Base-by-base conservation (phyloP, 2,113 vertebrate genomes). In the Cranoglanis bouderius region DNA sequence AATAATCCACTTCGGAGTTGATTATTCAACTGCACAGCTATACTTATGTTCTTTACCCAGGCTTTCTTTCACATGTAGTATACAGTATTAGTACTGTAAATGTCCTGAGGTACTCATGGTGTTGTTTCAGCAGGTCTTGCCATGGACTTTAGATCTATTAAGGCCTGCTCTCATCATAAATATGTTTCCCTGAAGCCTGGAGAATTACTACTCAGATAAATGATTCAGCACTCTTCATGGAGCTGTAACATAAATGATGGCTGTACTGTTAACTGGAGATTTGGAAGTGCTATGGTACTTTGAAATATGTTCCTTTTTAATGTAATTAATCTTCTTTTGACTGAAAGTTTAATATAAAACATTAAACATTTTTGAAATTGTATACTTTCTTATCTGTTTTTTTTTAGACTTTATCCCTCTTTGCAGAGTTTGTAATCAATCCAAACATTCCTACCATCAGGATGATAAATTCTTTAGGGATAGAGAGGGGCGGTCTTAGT, bases 121-220 rank as follows among this genome's bases (percentile, higher is more conserved):
- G 61, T 32, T 32, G 4, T 85, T 72, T 35, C 38, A 51, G 18
- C 29, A 51, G 13, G 0, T 67, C 55, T 21, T 59, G 74, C 19
- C 55, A 49, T 29, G 29, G 35, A 40, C 72, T 59, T 86, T 21
- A 59, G 38, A 26, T 84, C 85, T 91, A 87, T 87, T 59, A 75
- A 91, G 90, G 75, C 83, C 90, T 90, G 86, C 86, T 81, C 89
- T 85, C 81, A 87, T 86, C 88, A 90, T 29, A 61, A 63, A 29
- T 80, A 86, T 13, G 46, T 88, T 88, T 90, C 86, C 84, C 59
- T 88, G 83, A 85, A 80, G 91, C 88, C 89, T 87, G 55, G 84
- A 94, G 91, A 93, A 90, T 92, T 87, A 91, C 89, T 74, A 91
- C 90, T 78, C 86, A 84, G 90, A 93, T 93, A 91, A 94, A 94